Conservation (phyloP, 2,113 vertebrate genomes). For the Nibea coibor region DNA sequence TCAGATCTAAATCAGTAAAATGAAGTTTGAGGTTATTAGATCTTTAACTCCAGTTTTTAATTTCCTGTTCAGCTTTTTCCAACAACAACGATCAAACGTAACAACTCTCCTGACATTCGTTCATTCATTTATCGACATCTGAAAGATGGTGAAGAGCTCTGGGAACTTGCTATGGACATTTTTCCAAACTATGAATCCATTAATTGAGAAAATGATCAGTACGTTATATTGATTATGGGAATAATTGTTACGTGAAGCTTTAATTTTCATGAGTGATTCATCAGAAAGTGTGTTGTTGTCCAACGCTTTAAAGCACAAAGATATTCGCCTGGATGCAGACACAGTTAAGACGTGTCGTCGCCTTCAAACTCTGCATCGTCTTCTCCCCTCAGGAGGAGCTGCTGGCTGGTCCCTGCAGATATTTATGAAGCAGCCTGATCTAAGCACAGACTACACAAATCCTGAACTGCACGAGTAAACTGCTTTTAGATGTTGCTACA, state of each 20-base stretch:
- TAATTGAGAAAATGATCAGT: neutral
- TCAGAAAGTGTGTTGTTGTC: neutral
- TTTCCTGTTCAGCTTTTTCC: too few relatives aligned
- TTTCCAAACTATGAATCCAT: neutral
- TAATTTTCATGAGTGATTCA: neutral
- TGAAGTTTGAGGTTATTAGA: too few relatives aligned
- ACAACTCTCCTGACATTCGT: too few relatives aligned
- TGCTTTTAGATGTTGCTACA: constrained; percentile 23
- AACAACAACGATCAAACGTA: too few relatives aligned
- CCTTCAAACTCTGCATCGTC: neutral
- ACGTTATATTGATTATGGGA: neutral
- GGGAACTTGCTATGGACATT: neutral
- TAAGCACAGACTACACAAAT: constrained; percentile 17
- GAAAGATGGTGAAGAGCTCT: neutral
- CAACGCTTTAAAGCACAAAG: neutral
- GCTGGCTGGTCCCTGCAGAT: neutral
- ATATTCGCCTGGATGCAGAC: neutral
- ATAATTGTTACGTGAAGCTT: neutral
- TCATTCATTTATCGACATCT: neutral
- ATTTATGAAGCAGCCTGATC: constrained; percentile 12
- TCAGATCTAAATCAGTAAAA: too few relatives aligned
- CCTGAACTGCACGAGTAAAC: constrained; percentile 24
- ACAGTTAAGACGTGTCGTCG: neutral
- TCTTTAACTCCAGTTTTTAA: too few relatives aligned
- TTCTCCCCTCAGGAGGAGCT: neutral